Evolutionary conservation across 2,113 vertebrate genomes (phyloP).

Genomic region (Eublepharis macularius): DNA sequence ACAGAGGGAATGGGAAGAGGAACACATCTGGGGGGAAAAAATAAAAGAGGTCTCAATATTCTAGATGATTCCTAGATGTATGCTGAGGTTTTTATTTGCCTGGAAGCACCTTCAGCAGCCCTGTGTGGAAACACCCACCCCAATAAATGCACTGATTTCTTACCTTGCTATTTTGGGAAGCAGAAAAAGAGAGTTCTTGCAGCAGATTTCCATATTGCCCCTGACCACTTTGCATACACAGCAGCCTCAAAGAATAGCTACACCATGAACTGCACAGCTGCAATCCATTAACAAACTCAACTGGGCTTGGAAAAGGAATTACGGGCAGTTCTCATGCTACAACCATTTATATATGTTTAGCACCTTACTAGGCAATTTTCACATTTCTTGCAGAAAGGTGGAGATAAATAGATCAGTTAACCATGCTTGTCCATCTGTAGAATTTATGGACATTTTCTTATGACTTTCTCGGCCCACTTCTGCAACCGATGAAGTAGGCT

Average conservation of each 20-base stretch:
- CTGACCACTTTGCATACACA: neutral
- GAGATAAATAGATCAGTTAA: neutral
- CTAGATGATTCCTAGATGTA: neutral
- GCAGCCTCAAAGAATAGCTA: neutral
- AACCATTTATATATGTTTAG: neutral
- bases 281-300: neutral
- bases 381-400: neutral
- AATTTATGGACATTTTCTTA: neutral
- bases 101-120: neutral
- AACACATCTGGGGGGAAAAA: conserved; percentile 66
- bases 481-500: neutral
- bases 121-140: too few relatives aligned
- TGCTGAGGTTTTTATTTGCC: neutral
- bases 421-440: neutral
- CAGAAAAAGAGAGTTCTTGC: neutral
- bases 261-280: too few relatives aligned
- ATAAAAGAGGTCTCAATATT: neutral
- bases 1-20: conserved; percentile 78
- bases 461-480: neutral
- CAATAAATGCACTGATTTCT: neutral
- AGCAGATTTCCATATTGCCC: neutral
- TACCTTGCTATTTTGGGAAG: neutral
- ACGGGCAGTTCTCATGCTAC: too few relatives aligned
- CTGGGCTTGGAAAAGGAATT: neutral
- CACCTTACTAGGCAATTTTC: neutral